phyloP scores from a whole-genome alignment of 2,797 vertebrate species.

The Thamnophis elegans region DNA sequence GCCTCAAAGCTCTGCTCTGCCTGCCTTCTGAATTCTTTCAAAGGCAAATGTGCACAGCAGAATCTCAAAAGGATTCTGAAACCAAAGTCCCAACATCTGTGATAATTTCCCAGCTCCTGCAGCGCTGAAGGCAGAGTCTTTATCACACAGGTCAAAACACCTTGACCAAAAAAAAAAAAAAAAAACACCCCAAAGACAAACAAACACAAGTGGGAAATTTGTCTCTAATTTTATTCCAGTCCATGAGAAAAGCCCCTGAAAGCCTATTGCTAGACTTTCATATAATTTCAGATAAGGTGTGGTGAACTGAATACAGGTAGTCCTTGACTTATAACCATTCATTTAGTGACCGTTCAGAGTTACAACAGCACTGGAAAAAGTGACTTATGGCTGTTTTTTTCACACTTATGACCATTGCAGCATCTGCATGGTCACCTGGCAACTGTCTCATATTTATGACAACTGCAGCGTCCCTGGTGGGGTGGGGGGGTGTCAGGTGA shows the following conservation, averaged over 20 bases:
- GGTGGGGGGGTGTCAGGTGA: background rate
- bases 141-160: background rate
- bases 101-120: no score
- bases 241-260: background rate
- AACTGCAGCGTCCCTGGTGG: background rate
- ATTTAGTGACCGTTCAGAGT: background rate
- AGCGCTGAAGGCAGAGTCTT: background rate
- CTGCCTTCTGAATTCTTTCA: background rate
- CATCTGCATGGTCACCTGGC: background rate
- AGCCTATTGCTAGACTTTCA: background rate
- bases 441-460: background rate
- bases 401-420: background rate
- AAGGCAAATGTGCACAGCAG: background rate
- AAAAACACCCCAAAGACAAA: no score
- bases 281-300: background rate
- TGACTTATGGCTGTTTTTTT: background rate
- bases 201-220: background rate
- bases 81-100: background rate
- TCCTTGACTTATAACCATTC: background rate
- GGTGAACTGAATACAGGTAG: background rate
- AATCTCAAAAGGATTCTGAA: no score
- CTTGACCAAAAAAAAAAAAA: background rate
- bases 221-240: background rate
- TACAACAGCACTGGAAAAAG: background rate
- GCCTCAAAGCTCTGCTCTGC: background rate